Evolutionary conservation across 2,888 invertebrate species (phyloP), one percentile per base, ranked within the genome.

Genomic region (Notodonta dromedarius): DNA sequence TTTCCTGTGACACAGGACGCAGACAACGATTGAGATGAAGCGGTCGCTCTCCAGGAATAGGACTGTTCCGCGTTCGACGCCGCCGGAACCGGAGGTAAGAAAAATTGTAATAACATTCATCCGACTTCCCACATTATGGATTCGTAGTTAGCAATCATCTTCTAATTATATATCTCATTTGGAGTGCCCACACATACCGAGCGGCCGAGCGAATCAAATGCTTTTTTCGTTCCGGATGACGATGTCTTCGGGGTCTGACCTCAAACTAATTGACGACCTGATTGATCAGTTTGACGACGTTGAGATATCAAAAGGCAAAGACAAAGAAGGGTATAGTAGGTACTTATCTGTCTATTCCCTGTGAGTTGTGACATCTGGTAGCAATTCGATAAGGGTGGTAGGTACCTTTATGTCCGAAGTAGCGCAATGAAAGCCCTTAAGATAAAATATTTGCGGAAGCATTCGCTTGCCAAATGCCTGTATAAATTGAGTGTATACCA

Each of bases 1-100:
- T 94, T 94, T 94, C 94, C 94, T 83, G 88, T 85, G 82, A 83
- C 89, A 88, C 87, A 88, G 90, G 91, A 91, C 85, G 91, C 82
- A 87, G 90, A 87, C 88, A 85, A 80, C 86, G 86, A 82, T 81
- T 84, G 82, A 82, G 82, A 82, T 80, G 85, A 77, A 84, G 78
- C 78, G 81, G 73, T 80, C 82, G 82, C 84, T 83, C 81, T 76
- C 71, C 79, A 73, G 86, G 84, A 85, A 78, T 78, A 73, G 86
- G 84, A 85, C 78, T 82, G 73, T 79, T 80, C 77, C 67, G 73
- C 74, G 69, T 79, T 79, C 75, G 65, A 72, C 76, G 77, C 73
- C 71, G 73, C 71, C 79, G 83, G 78, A 79, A 79, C 73, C 71
- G 73, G 72, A 79, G 82, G 78, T 79, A 79, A 85, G 82, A 85